Percentiles rank a stretch among this genome's conserved stretches.
These are phyloP conservation scores for Bergia puertoricense DNA, from an alignment of 92 coral and sea anemone species.

Conservation along the genomic window DNA sequence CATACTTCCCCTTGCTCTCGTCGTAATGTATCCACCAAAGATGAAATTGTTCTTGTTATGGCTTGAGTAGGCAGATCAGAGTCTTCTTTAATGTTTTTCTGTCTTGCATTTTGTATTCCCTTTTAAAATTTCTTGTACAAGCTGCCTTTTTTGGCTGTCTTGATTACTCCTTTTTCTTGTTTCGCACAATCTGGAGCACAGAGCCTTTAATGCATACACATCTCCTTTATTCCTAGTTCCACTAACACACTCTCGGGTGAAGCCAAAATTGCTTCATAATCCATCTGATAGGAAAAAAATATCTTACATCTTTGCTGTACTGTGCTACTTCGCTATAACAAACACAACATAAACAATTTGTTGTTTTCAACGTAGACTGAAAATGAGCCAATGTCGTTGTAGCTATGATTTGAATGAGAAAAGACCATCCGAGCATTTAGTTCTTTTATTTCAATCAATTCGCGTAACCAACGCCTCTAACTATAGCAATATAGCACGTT, in stretches of 20 bases:
- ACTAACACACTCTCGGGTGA: slow-evolving; percentile 16
- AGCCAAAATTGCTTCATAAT: background rate
- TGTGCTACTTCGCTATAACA: no score
- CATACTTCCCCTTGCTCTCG: slow-evolving; percentile 3
- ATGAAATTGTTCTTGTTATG: background rate
- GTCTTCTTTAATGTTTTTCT: background rate
- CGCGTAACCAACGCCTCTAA: no score
- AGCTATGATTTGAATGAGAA: background rate
- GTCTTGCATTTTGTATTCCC: background rate
- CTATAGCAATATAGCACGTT: no score
- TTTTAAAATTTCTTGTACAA: background rate
- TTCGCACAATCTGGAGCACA: background rate
- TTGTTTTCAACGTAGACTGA: no score
- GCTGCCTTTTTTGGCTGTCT: background rate
- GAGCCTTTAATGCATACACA: background rate
- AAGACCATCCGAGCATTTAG: background rate
- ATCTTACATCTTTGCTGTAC: no score
- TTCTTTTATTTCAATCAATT: background rate
- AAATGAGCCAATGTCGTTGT: no score
- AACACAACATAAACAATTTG: no score
- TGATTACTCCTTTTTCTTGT: background rate
- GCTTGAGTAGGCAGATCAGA: background rate
- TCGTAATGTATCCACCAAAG: slow-evolving; percentile 34
- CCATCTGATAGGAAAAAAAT: background rate
- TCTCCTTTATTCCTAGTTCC: slow-evolving; percentile 29